phyloP scores from a whole-genome alignment of 2,797 vertebrate genomes.

The Onychomys torridus region DNA sequence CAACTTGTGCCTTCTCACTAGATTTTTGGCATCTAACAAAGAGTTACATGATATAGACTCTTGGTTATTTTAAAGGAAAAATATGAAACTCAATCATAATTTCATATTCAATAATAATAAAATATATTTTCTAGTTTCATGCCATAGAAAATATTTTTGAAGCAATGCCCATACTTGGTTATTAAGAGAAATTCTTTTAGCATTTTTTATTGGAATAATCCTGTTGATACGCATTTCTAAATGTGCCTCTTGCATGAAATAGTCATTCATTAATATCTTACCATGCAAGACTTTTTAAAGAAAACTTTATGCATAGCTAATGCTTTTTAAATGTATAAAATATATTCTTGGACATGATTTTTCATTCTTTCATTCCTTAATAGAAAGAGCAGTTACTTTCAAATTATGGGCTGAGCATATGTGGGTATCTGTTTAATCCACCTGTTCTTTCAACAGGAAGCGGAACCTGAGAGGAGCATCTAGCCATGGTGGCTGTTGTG shows the following conservation, averaged over 20 bases:
- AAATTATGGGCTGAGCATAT: neutral
- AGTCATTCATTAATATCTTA: neutral
- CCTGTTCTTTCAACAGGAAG: neutral
- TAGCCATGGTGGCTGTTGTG: neutral
- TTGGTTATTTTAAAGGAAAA: slow-evolving; percentile 29
- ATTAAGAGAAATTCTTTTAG: slow-evolving; percentile 43
- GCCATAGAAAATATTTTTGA: slow-evolving; percentile 34
- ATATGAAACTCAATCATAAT: neutral
- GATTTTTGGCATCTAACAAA: slow-evolving; percentile 3
- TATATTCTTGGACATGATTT: slow-evolving; percentile 10
- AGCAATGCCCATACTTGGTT: slow-evolving; percentile 25
- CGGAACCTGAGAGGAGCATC: neutral
- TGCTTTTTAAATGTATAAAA: slow-evolving; percentile 37
- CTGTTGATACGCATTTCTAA: neutral
- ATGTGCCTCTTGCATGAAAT: neutral
- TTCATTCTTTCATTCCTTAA: neutral
- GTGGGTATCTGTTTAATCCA: neutral
- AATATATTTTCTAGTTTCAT: neutral
- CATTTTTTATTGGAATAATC: neutral
- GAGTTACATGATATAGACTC: neutral
- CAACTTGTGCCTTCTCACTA: neutral
- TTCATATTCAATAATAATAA: neutral
- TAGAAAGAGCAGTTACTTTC: slow-evolving; percentile 34
- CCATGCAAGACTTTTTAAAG: neutral
- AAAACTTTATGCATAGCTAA: neutral